A percentile compares a stretch with the other conserved stretches of the same genome.
These are phyloP conservation scores for Tichodroma muraria DNA, from an alignment of 2,113 vertebrate species.

Conservation along the genomic window DNA sequence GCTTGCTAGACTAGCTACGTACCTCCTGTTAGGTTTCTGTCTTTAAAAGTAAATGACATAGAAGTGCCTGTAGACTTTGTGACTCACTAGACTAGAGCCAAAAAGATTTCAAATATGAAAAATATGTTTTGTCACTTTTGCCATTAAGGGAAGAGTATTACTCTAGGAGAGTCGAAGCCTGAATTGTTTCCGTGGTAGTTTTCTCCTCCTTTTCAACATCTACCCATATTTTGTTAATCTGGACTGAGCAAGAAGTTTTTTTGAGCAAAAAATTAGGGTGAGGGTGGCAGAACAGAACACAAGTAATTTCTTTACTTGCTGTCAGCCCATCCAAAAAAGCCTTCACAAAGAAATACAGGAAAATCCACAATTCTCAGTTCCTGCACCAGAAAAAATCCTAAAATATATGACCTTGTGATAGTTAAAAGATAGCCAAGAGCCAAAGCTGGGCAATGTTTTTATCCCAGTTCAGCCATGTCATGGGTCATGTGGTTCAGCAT, in stretches of 20 bases:
- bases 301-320: background rate
- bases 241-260: too few species aligned
- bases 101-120: constrained; percentile 25
- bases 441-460: constrained; percentile 50
- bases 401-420: constrained; percentile 43
- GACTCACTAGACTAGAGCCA: background rate
- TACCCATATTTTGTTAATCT: background rate
- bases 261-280: background rate
- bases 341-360: background rate
- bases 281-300: background rate
- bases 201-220: background rate
- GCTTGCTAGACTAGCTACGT: background rate
- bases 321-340: background rate
- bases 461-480: constrained; percentile 66
- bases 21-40: background rate
- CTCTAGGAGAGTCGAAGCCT: background rate
- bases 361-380: background rate
- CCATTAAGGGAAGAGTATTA: background rate
- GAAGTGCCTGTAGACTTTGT: background rate
- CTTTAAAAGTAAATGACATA: background rate
- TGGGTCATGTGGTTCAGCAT: constrained; percentile 77
- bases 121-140: background rate
- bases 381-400: background rate
- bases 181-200: background rate
- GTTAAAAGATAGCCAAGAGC: constrained; percentile 64